Percentiles rank a stretch among this genome's conserved stretches.
These are phyloP conservation scores for Dermochelys coriacea DNA, from an alignment of 2,797 vertebrate species.

Conservation along the genomic window DNA sequence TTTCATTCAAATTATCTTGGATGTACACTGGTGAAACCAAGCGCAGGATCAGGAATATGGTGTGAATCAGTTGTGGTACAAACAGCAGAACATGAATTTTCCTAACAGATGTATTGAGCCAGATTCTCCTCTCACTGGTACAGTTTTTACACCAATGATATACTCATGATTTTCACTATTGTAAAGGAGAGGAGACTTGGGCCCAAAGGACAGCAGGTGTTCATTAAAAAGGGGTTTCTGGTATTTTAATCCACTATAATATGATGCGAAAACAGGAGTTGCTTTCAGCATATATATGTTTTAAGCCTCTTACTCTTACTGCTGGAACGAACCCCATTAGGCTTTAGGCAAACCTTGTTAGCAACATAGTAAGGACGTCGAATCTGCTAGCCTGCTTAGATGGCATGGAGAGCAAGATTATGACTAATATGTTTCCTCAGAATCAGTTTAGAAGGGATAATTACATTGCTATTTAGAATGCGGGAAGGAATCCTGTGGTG, in stretches of 20 bases:
- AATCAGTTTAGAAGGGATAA: constrained; percentile 36
- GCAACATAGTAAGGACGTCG: neutral
- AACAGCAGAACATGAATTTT: neutral
- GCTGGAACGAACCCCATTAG: constrained; percentile 10
- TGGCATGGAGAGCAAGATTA: neutral
- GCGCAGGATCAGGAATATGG: neutral
- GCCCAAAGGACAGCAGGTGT: constrained; percentile 7
- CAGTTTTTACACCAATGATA: neutral
- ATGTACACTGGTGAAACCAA: neutral
- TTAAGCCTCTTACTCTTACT: neutral
- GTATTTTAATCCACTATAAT: neutral
- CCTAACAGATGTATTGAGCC: fast-evolving
- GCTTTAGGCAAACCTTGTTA: constrained; percentile 33
- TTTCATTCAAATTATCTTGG: neutral
- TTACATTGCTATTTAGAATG: constrained; percentile 27
- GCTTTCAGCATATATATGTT: neutral
- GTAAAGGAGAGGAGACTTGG: neutral
- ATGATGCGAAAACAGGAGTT: neutral
- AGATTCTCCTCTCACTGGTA: neutral
- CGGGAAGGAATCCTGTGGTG: constrained; percentile 7
- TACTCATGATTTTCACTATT: neutral
- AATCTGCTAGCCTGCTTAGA: neutral
- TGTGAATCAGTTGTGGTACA: neutral
- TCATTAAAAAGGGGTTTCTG: neutral
- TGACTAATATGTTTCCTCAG: constrained; percentile 48